These are phyloP conservation scores for Cephus cinctus DNA, from an alignment of 1,140 invertebrate species.

Conservation along the genomic window DNA sequence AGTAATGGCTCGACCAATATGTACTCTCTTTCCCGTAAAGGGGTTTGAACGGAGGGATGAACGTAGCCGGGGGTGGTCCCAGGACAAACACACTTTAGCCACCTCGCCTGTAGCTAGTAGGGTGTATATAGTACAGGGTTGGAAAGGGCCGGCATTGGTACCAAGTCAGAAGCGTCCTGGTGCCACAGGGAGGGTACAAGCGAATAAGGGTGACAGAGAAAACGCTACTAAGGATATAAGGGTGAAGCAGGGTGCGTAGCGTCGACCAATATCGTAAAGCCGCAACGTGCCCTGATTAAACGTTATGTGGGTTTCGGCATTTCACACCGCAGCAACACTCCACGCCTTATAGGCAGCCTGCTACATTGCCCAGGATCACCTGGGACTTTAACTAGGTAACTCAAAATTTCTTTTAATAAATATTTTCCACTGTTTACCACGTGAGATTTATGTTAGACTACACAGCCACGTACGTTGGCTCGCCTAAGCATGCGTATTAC, in stretches of 20 bases:
- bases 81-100: slow-evolving; percentile 6
- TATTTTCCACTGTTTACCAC: too few relatives aligned
- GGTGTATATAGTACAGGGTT: neutral
- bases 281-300: slow-evolving; percentile 56
- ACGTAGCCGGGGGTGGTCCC: slow-evolving; percentile 4
- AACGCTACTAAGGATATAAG: slow-evolving; percentile 1
- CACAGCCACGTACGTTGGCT: too few relatives aligned
- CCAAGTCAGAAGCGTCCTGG: neutral
- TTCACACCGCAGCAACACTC: slow-evolving; percentile 38
- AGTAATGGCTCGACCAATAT: slow-evolving; percentile 35
- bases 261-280: slow-evolving; percentile 53
- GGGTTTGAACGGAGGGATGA: too few relatives aligned
- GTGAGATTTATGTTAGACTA: too few relatives aligned
- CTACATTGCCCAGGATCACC: too few relatives aligned
- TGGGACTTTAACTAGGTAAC: too few relatives aligned
- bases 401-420: too few relatives aligned
- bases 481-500: too few relatives aligned
- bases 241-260: slow-evolving; percentile 28
- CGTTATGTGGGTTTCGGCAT: slow-evolving; percentile 48
- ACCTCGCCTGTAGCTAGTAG: neutral
- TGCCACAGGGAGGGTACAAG: neutral
- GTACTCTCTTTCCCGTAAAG: slow-evolving; percentile 20
- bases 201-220: neutral
- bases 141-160: neutral
- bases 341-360: too few relatives aligned